A percentile compares a stretch with the other conserved stretches of the same genome.
Evolutionary conservation across 2,888 invertebrate genomes (phyloP).

Genomic region (Agonum fuliginosum): DNA sequence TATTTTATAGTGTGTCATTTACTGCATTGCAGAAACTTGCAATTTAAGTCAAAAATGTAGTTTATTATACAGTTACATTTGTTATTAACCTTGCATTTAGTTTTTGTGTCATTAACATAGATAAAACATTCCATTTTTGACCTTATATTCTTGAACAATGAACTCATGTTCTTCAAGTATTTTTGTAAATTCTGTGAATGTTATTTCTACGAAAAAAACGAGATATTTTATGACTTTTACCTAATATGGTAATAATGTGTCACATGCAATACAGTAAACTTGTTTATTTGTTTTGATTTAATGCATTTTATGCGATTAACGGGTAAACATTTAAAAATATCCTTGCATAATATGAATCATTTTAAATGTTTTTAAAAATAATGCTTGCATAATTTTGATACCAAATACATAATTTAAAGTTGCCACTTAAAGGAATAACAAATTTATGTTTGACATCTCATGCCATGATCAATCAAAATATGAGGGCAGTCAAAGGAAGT

Average conservation of each 20-base stretch:
- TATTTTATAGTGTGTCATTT: too few species aligned
- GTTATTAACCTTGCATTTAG: neutral
- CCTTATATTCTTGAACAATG: neutral
- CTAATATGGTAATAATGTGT: slow-evolving; percentile 1
- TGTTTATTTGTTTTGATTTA: neutral
- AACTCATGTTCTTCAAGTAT: neutral
- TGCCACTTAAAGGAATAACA: neutral
- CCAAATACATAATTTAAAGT: too few species aligned
- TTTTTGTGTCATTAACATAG: slow-evolving; percentile 16
- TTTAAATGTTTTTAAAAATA: too few species aligned
- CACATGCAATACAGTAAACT: neutral
- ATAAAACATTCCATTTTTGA: slow-evolving; percentile 1
- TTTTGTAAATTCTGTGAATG: neutral
- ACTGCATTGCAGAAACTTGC: too few species aligned
- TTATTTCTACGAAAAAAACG: slow-evolving; percentile 17
- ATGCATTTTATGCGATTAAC: too few species aligned
- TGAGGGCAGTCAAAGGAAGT: slow-evolving; percentile 1
- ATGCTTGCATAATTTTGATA: too few species aligned
- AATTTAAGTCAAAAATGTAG: too few species aligned
- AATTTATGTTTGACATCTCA: neutral
- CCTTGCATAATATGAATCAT: too few species aligned
- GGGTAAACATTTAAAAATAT: too few species aligned
- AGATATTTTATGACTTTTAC: neutral
- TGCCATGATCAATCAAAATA: slow-evolving; percentile 16
- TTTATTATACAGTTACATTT: neutral